Evolutionary conservation across 2,113 vertebrate species (phyloP).

Genomic region (Shinisaurus crocodilurus): DNA sequence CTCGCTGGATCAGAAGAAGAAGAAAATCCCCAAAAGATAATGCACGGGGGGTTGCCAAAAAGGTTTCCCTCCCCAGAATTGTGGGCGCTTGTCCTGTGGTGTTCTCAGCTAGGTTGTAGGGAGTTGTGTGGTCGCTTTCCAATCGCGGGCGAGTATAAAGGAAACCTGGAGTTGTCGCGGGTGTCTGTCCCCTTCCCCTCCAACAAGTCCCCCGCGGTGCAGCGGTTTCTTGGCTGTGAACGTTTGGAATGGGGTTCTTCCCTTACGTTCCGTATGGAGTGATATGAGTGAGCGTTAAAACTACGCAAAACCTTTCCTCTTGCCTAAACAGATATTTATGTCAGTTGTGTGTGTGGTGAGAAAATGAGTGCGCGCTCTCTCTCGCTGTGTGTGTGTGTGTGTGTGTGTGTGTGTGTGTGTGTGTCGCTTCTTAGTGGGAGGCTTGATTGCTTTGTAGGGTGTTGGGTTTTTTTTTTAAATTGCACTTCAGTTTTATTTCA

Average conservation of each 20-base stretch:
- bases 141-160: neutral
- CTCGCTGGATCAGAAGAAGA: neutral
- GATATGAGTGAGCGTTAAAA: neutral
- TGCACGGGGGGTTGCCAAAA: neutral
- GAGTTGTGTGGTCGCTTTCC: neutral
- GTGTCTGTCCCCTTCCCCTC: neutral
- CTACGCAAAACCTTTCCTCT: neutral
- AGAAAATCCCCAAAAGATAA: too few species aligned
- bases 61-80: too few species aligned
- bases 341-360: too few species aligned
- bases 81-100: neutral
- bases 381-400: too few species aligned
- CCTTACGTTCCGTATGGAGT: too few species aligned
- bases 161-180: neutral
- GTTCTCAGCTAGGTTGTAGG: neutral
- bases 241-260: neutral
- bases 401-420: too few species aligned
- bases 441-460: neutral
- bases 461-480: neutral
- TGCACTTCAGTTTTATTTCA: neutral
- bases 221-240: neutral
- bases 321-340: neutral
- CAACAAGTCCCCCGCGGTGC: too few species aligned
- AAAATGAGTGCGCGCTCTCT: rapidly evolving
- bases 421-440: too few species aligned